phyloP scores from a whole-genome alignment of 2,888 invertebrate genomes.

The Sinotaia quadrata region DNA sequence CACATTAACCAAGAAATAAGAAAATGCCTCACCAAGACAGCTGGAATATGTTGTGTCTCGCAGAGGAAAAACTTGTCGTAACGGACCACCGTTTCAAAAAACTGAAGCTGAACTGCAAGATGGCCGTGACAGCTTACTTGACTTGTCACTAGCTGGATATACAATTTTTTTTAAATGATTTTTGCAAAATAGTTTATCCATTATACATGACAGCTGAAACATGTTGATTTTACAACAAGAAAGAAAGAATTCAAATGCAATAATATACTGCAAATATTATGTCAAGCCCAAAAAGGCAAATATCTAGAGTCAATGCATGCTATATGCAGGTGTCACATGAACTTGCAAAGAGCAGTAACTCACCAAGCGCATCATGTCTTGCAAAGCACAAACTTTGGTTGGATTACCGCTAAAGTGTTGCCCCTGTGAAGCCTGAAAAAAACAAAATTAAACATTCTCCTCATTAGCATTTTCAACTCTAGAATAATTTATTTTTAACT shows the following conservation, averaged over 20 bases:
- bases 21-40: conserved; percentile 70
- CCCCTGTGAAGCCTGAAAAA: conserved; percentile 68
- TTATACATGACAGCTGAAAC: not conserved
- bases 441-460: conserved; percentile 13
- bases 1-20: not conserved
- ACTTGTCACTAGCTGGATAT: conserved; percentile 72
- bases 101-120: conserved; percentile 73
- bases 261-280: not conserved
- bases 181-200: no score
- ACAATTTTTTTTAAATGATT: no score
- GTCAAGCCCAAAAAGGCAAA: not conserved
- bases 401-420: conserved; percentile 71
- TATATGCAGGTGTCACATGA: no score
- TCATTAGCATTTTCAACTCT: no score
- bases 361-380: conserved; percentile 74
- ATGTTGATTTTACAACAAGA: not conserved
- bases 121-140: conserved; percentile 74
- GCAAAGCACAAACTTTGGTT: conserved; percentile 69
- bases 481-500: no score
- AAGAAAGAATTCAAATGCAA: not conserved
- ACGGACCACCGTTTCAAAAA: conserved; percentile 75
- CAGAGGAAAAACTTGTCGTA: conserved; percentile 76
- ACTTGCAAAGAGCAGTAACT: no score
- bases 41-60: conserved; percentile 73
- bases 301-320: no score